phyloP scores from a whole-genome alignment of 2,113 vertebrate genomes.

The Epinephelus lanceolatus region DNA sequence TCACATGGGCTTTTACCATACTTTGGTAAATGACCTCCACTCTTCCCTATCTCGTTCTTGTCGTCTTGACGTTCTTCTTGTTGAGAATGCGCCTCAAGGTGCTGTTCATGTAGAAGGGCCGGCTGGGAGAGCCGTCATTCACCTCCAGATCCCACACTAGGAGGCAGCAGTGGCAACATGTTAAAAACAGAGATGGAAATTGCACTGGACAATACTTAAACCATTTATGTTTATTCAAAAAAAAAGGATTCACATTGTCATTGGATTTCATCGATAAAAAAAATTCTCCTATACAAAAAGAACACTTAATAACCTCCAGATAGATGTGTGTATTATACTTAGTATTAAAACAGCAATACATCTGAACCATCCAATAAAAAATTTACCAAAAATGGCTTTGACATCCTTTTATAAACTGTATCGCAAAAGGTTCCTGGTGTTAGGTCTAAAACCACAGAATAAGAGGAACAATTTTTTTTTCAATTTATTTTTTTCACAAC shows the following conservation, averaged over 20 bases:
- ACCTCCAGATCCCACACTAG: conserved; percentile 87
- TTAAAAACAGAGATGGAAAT: conserved; percentile 30
- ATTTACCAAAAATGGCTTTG: conserved; percentile 87
- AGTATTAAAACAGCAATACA: conserved; percentile 82
- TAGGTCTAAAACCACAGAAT: conserved; percentile 77
- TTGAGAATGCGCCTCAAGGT: conserved; percentile 76
- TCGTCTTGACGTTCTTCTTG: conserved; percentile 56
- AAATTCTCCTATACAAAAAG: conserved; percentile 81
- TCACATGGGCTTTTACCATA: conserved; percentile 18
- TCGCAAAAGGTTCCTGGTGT: conserved; percentile 80
- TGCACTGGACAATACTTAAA: conserved; percentile 59
- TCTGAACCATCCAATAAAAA: conserved; percentile 82
- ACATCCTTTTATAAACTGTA: conserved; percentile 86
- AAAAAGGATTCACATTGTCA: conserved; percentile 78
- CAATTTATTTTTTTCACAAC: conserved; percentile 67
- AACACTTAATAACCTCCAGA: conserved; percentile 78
- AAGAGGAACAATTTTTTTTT: conserved; percentile 58
- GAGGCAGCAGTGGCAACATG: conserved; percentile 74
- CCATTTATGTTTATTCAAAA: conserved; percentile 84
- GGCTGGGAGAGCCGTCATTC: conserved; percentile 80
- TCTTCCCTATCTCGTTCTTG: conserved; percentile 1
- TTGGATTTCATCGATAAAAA: conserved; percentile 79
- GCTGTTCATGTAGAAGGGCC: conserved; percentile 79
- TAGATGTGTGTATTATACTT: conserved; percentile 77
- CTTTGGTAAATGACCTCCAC: conserved; percentile 18